Base-by-base conservation (phyloP, 2,797 vertebrate species). In the Bovichtus variegatus region DNA sequence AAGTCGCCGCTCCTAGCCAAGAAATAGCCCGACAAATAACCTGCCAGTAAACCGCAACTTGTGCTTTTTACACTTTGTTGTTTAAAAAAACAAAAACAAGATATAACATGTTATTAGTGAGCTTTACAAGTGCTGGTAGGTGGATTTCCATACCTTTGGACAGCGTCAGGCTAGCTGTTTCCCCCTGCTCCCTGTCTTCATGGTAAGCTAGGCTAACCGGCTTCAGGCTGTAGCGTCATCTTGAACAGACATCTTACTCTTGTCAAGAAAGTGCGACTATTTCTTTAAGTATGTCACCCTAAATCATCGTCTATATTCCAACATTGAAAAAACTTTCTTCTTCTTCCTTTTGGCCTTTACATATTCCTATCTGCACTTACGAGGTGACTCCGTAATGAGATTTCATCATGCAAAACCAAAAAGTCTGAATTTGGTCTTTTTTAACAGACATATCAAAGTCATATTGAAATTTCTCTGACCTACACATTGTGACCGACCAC, bases 381-480 rank as follows among this genome's bases (percentile, higher is more conserved):
- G 66, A 82, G 74, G 78, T 59, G 47, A 57, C 57, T 66, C 25
- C 12, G 5, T 85, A 81, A 89, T 89, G 77, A 71, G 29, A 84
- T 78, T 88, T 80, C 70, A 84, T 53, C 68, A 66, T 87, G 87
- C 57, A 55, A 57, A 82, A 78, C 58, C 65, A 36, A 75, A 54
- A 59, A 46, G 58, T 81, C 80, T 41, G 81, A 82, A 79, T 71
- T 81, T 9, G 76, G 58, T 62, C 72, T 51, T 61, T 79, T 83
- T 19, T 61, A 82, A 86, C 78, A 69, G 58, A 80, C 64, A 36
- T 82, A 84, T 90, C 76, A 79, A 82, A 88, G 74, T 78, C 83
- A 36, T 83, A 74, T 84, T 87, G 71, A 80, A 71, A 87, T 67
- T 59, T 70, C 73, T 83, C 74, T 73, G 86, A 85, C 85, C 81